Base-by-base conservation (phyloP, 2,888 invertebrate genomes). In the Leptinotarsa rubiginosa region DNA sequence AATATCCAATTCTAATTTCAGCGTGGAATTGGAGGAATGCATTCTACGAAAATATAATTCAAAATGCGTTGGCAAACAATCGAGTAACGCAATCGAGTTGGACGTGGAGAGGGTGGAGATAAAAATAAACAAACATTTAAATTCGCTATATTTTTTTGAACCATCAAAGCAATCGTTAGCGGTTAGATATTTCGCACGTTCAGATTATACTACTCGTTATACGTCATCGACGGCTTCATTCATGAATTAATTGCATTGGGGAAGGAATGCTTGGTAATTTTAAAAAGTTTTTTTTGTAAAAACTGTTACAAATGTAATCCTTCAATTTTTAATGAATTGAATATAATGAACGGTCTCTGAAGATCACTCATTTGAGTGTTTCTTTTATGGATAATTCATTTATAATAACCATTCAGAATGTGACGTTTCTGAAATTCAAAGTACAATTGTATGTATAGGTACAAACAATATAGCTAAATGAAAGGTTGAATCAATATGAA, bases 41-140 rank as follows among this genome's bases (percentile, higher is more conserved):
- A 59, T 59, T 25, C 16, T 25, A 59, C 25, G n/a, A 25, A 59
- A 59, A 59, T 59, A 59, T 22, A 59, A 59, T 59, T 22, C 22
- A 59, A 59, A 59, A 59, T 59, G 59, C 25, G 59, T 59, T 59
- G 59, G 59, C 25, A 59, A 59, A 59, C 59, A 59, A 59, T 59
- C 59, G 59, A 59, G 59, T 59, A 59, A 25, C 59, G 59, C 59
- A 59, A 22, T 59, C 25, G 22, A 59, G 59, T 59, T 25, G 59
- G 59, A 25, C 59, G 25, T 59, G 2, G 59, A 59, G 59, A 15
- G 59, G 59, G 25, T 59, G 59, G 25, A 15, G 59, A 22, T 25
- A 59, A 59, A 59, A 59, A 25, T 59, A 59, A n/a, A 59, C 59
- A 15, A 25, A 59, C 59, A 16, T 59, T 25, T 59, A 59, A 25